phyloP scores from a whole-genome alignment of 2,113 vertebrate species.

The Dicentrarchus labrax region DNA sequence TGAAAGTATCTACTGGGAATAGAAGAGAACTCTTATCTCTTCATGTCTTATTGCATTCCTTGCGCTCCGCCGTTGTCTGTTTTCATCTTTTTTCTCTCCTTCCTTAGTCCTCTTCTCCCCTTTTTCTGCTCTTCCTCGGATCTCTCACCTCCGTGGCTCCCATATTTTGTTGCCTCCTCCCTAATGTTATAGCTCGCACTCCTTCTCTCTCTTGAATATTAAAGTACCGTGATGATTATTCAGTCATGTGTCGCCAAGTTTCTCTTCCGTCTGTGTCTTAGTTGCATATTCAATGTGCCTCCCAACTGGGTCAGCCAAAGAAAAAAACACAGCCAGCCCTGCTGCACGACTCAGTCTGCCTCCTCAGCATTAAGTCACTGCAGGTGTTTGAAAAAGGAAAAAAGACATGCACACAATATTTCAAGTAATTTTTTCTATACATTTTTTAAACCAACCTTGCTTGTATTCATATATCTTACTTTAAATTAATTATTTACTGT shows the following conservation, averaged over 20 bases:
- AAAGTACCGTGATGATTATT: conserved; percentile 62
- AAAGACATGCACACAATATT: not conserved
- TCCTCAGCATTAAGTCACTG: conserved; percentile 56
- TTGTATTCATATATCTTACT: conserved; percentile 9
- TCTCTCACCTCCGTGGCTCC: conserved; percentile 12
- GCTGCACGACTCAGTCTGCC: conserved; percentile 53
- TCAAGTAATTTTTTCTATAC: not conserved
- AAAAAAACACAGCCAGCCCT: conserved; percentile 44
- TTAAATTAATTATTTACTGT: not conserved
- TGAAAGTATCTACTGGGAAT: conserved; percentile 47
- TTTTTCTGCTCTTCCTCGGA: conserved; percentile 5
- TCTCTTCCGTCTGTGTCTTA: conserved; percentile 64
- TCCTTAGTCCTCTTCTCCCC: not conserved
- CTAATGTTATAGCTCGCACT: conserved; percentile 10
- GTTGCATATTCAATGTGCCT: conserved; percentile 72
- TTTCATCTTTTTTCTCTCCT: conserved; percentile 12
- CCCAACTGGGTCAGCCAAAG: conserved; percentile 75
- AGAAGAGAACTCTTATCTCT: conserved; percentile 36
- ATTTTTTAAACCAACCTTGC: not conserved
- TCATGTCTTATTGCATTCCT: conserved; percentile 40
- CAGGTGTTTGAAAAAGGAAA: conserved; percentile 55
- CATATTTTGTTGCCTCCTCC: conserved; percentile 17
- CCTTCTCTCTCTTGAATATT: conserved; percentile 53
- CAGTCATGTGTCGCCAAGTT: conserved; percentile 71
- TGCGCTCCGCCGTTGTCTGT: conserved; percentile 1